Evolutionary conservation across 1,140 invertebrate species (phyloP).

Genomic region (Hydropsyche tenuis): DNA sequence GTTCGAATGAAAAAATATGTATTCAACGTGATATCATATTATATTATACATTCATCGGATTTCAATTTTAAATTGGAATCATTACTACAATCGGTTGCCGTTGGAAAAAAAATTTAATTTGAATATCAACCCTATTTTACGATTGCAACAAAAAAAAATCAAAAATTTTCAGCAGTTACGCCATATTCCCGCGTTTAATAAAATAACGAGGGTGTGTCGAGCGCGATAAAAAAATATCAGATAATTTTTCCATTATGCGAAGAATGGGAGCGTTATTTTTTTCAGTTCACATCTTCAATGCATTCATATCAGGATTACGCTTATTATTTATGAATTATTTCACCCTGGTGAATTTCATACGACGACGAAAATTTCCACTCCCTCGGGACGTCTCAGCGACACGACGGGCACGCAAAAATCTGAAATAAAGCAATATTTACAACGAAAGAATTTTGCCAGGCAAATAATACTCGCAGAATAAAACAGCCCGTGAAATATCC

Average conservation of each 20-base stretch:
- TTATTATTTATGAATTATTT: slow-evolving; percentile 19
- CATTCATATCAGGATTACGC: slow-evolving; percentile 2
- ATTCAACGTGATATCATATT: no score
- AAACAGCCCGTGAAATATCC: slow-evolving; percentile 8
- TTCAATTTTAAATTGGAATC: no score
- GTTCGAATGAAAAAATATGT: no score
- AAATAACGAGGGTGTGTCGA: slow-evolving; percentile 14
- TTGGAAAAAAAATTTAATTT: no score
- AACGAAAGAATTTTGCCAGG: no score
- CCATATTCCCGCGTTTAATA: slow-evolving; percentile 4
- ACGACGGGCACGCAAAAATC: no score
- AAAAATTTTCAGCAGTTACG: background rate
- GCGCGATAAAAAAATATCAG: slow-evolving; percentile 10
- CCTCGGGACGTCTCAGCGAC: no score
- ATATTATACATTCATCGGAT: no score
- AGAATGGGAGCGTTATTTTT: slow-evolving; percentile 8
- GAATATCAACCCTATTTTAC: background rate
- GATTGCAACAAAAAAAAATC: background rate
- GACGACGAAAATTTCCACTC: no score
- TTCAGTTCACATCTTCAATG: slow-evolving; percentile 10
- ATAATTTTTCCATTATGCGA: slow-evolving; percentile 23
- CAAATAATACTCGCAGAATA: no score
- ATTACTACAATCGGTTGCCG: no score
- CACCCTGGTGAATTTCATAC: background rate
- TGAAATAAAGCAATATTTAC: no score